A percentile compares a stretch with the other conserved stretches of the same genome.
Conservation (phyloP, 2,113 vertebrate species). For the Gobius niger region DNA sequence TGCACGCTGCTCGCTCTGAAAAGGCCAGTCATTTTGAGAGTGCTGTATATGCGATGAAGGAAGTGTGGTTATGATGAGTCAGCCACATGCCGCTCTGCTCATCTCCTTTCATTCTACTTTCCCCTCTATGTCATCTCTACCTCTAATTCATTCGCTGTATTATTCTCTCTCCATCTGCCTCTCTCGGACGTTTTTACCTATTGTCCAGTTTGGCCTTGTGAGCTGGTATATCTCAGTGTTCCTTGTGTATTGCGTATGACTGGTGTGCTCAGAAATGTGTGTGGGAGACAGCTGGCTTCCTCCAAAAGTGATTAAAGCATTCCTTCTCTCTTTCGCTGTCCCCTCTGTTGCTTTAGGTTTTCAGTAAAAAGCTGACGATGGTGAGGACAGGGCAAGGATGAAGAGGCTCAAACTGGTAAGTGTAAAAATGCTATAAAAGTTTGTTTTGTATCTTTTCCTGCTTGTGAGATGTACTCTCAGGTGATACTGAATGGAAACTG, state of each 20-base stretch:
- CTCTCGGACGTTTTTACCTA: slow-evolving; percentile 5
- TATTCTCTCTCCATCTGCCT: slow-evolving; percentile 26
- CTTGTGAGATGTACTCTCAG: not conserved
- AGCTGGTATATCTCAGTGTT: slow-evolving; percentile 9
- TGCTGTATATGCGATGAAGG: slow-evolving; percentile 32
- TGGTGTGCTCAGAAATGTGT: slow-evolving; percentile 51
- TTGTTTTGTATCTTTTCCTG: not conserved
- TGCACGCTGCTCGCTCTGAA: slow-evolving; percentile 20
- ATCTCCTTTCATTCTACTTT: slow-evolving; percentile 37
- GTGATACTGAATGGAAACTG: not conserved
- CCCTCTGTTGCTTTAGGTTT: slow-evolving; percentile 29
- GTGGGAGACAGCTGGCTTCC: slow-evolving; percentile 62
- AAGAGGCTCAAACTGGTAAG: slow-evolving; percentile 56
- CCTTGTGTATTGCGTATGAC: slow-evolving; percentile 28
- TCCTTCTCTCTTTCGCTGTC: slow-evolving; percentile 40
- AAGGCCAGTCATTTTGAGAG: slow-evolving; percentile 63
- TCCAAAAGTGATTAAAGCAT: slow-evolving; percentile 65
- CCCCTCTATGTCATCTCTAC: slow-evolving; percentile 37
- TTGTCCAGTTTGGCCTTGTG: slow-evolving; percentile 27
- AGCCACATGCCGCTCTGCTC: slow-evolving; percentile 36
- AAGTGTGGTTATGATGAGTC: slow-evolving; percentile 70
- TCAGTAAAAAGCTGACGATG: slow-evolving; percentile 26
- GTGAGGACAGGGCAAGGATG: slow-evolving; percentile 42
- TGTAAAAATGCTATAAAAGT: slow-evolving; percentile 24
- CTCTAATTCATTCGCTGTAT: slow-evolving; percentile 49